Base-by-base conservation (phyloP, 2,888 invertebrate species). In the Eilema griseolum region DNA sequence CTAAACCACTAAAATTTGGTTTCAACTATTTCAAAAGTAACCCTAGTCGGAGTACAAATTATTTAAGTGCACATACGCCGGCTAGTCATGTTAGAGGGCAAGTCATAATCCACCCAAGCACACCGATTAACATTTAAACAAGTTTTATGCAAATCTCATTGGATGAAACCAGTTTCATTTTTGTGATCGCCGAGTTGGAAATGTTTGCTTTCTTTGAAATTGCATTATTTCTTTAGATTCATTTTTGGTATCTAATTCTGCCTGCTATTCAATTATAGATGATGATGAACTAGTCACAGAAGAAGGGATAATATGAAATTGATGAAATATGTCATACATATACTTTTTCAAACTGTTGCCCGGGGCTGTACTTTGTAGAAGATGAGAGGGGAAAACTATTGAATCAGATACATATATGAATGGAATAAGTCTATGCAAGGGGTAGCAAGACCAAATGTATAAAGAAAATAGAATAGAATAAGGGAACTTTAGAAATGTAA, bases 71-170 rank as follows among this genome's bases (percentile, higher is more conserved):
- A 76, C 67, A 66, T 56, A 64, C 69, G 62, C 26, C 46, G 61
- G n/a, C 26, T 31, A 46, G 57, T n/a, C 80, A 78, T 82, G 80
- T 81, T 90, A 89, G 86, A 90, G 92, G 90, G 90, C 88, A 92
- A 87, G 88, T 92, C 90, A 91, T 91, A 92, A 92, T 90, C 90
- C 88, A 88, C 87, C 87, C 86, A 84, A 87, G 87, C 88, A 88
- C 83, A 85, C 85, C 88, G 92, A 94, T 94, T 95, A 94, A 93
- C 94, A 95, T 95, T 93, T 95, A 93, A 93, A 94, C 93, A 93
- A 94, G 92, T 91, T 95, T 94, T 94, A 95, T 95, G 94, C 91
- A 93, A 94, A 95, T 93, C 88, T 80, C 84, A 84, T 74, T 80
- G 86, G 83, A 83, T 87, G 83, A 88, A 88, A 87, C 86, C 83